phyloP scores from a whole-genome alignment of 1,140 invertebrate genomes.

The Neodiprion lecontei region DNA sequence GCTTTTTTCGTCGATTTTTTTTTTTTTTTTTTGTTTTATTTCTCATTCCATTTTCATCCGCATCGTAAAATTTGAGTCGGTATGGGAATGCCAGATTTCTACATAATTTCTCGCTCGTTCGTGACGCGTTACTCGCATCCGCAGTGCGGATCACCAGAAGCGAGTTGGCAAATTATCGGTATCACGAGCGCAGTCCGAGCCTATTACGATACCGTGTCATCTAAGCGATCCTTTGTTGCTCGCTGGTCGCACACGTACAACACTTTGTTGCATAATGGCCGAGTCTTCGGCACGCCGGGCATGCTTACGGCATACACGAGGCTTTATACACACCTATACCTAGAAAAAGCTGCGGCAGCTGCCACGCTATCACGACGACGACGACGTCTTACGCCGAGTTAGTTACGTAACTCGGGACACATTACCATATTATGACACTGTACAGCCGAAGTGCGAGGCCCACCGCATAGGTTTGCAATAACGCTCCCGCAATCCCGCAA shows the following conservation, averaged over 20 bases:
- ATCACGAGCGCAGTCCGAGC: too few species aligned
- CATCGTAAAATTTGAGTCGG: too few species aligned
- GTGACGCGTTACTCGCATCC: neutral
- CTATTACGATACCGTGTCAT: neutral
- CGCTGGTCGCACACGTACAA: neutral
- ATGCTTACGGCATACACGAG: neutral
- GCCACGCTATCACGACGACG: neutral
- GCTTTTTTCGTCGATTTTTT: slow-evolving; percentile 11
- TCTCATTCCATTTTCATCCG: neutral
- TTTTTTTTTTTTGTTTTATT: slow-evolving; percentile 1
- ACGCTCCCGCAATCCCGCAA: too few species aligned
- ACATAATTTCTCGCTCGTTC: slow-evolving; percentile 7
- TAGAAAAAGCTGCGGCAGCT: slow-evolving; percentile 1
- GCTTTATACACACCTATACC: neutral
- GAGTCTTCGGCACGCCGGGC: neutral
- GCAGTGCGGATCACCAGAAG: neutral
- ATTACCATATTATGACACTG: slow-evolving; percentile 5
- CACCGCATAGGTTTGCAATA: neutral
- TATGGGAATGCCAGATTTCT: slow-evolving; percentile 30
- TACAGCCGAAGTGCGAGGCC: neutral
- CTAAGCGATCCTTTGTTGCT: slow-evolving; percentile 1
- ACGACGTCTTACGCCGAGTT: neutral
- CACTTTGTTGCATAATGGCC: neutral
- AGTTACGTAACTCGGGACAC: neutral
- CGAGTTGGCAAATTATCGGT: too few species aligned